phyloP scores from a whole-genome alignment of 2,888 invertebrate genomes.

The Hanleya hanleyi region DNA sequence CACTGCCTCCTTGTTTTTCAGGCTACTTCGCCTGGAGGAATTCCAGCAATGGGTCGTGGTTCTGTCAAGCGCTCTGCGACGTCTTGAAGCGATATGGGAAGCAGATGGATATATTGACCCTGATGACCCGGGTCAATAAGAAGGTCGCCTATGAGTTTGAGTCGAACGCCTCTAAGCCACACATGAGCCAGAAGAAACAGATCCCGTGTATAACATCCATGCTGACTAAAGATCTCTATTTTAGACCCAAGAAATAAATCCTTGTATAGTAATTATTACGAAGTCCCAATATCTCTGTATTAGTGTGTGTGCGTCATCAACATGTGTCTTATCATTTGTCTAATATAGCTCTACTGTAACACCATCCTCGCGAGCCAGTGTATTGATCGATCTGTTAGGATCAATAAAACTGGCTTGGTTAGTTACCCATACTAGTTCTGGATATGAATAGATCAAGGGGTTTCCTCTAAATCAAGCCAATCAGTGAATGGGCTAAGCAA shows the following conservation, averaged over 20 bases:
- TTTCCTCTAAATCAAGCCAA: too few species aligned
- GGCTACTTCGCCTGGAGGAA: conserved; percentile 72
- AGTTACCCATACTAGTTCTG: too few species aligned
- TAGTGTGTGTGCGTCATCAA: too few species aligned
- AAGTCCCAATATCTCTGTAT: too few species aligned
- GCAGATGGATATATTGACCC: conserved; percentile 55
- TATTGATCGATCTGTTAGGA: too few species aligned
- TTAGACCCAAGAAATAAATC: conserved; percentile 43
- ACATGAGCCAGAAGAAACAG: conserved; percentile 65
- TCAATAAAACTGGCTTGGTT: too few species aligned
- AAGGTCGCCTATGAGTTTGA: conserved; percentile 70
- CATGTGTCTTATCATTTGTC: too few species aligned
- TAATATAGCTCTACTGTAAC: too few species aligned
- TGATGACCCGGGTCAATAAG: conserved; percentile 70
- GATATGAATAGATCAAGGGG: too few species aligned
- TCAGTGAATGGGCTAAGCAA: too few species aligned
- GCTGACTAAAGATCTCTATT: conserved; percentile 68
- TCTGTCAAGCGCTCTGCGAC: conserved; percentile 67
- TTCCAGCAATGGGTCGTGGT: conserved; percentile 71
- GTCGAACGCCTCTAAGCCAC: conserved; percentile 60
- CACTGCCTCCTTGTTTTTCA: too few species aligned
- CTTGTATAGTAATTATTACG: neutral
- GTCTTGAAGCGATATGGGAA: conserved; percentile 58
- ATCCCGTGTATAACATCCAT: conserved; percentile 69
- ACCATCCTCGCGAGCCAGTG: too few species aligned